Evolutionary conservation across 1,140 invertebrate species (phyloP).

Genomic region (Oncopeltus fasciatus): DNA sequence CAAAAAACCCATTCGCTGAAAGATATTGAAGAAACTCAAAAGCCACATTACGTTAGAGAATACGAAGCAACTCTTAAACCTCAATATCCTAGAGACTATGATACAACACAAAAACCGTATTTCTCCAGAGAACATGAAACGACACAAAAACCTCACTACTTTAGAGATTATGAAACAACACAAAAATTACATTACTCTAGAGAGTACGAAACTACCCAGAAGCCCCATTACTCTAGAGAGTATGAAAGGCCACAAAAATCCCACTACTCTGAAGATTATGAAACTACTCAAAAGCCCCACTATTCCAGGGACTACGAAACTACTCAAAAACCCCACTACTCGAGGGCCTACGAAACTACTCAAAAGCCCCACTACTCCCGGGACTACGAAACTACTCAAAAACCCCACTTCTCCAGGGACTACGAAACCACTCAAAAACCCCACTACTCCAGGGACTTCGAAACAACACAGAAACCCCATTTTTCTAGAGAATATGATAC

Average conservation of each 20-base stretch:
- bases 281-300: background rate
- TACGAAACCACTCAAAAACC: background rate
- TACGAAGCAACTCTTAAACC: conserved; percentile 1
- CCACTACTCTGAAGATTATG: background rate
- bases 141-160: background rate
- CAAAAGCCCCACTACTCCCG: background rate
- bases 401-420: background rate
- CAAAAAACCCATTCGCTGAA: background rate
- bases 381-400: conserved; percentile 1
- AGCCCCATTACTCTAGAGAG: background rate
- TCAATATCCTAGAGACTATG: background rate
- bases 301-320: background rate
- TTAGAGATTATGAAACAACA: background rate
- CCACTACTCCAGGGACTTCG: background rate
- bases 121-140: background rate
- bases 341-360: background rate
- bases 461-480: background rate
- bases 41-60: background rate
- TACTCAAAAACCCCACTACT: background rate
- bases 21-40: background rate
- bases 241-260: background rate
- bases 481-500: background rate
- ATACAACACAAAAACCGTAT: background rate
- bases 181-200: background rate
- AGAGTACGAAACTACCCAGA: background rate